Evolutionary conservation across 2,113 vertebrate species (phyloP).

Genomic region (Ciconia maguari): DNA sequence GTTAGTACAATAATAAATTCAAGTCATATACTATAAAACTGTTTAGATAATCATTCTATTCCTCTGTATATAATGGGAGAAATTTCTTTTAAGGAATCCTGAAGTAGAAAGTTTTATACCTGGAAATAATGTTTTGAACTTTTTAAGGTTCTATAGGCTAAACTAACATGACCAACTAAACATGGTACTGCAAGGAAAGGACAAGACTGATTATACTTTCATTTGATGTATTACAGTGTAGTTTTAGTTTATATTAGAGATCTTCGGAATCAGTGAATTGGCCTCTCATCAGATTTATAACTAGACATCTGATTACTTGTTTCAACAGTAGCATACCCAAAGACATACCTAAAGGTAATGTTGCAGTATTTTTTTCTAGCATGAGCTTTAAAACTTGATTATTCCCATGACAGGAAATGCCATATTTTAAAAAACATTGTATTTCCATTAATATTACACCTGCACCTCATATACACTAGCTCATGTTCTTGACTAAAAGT

Average conservation of each 20-base stretch:
- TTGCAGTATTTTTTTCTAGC: background rate
- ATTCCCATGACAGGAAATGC: background rate
- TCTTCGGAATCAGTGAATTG: background rate
- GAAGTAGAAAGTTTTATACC: background rate
- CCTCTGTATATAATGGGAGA: background rate
- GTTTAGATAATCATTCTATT: background rate
- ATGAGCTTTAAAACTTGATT: background rate
- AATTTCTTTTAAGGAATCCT: background rate
- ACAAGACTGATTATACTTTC: background rate
- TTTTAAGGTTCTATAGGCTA: background rate
- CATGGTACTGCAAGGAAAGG: background rate
- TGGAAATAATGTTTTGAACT: background rate
- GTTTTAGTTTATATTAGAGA: background rate
- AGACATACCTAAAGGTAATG: background rate
- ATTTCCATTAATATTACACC: background rate
- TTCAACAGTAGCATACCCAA: background rate
- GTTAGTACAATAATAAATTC: background rate
- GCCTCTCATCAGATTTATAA: background rate
- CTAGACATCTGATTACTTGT: background rate
- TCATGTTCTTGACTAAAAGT: background rate
- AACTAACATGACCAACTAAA: background rate
- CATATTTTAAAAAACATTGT: background rate
- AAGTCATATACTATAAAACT: background rate
- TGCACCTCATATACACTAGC: background rate
- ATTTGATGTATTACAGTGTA: background rate